Base-by-base conservation (phyloP, 1,140 invertebrate species). In the Brachionus asplanchnoidis region DNA sequence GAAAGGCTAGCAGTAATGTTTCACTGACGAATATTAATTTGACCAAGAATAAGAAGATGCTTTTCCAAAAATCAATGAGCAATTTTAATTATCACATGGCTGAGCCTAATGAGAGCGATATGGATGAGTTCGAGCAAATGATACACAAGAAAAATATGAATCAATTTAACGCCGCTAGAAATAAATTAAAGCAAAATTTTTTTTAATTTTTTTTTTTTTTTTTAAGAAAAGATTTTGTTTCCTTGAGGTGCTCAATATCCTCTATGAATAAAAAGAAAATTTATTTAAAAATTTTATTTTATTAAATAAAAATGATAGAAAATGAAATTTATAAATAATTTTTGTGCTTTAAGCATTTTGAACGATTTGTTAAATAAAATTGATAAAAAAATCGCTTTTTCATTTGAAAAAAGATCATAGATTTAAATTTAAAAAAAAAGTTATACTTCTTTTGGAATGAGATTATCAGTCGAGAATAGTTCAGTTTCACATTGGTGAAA, bases 81-180 rank as follows among this genome's bases (percentile, higher is more conserved):
- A 73, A 73, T 73, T 73, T 73, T 17, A 73, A 73, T 73, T 17
- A 3, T 73, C 26, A 40, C n/a, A 68, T 68, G 66, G 23, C 17
- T 40, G 68, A 73, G 8, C n/a, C 14, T 17, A 36, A 73, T 42
- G 68, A 73, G 20, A 42, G 36, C 32, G 36, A 42, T 42, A 42
- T 40, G 28, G 68, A 73, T 17, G 68, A 73, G 14, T 73, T 73
- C 17, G 68, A 73, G 36, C 32, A 42, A 17, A 42, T 73, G 40
- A 73, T 73, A 20, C 68, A 73, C 8, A 40, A 73, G 17, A 73
- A 73, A 73, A 73, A 73, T 42, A 73, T 73, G 68, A 73, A 73
- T 44, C 68, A 73, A 73, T 73, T 73, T 20, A 73, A 73, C 40
- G 68, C 68, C 14, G 68, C 68, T 42, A 73, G 36, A 17, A 40